Base-by-base conservation (phyloP, 2,797 vertebrate species). In the Geotrypetes seraphini region DNA sequence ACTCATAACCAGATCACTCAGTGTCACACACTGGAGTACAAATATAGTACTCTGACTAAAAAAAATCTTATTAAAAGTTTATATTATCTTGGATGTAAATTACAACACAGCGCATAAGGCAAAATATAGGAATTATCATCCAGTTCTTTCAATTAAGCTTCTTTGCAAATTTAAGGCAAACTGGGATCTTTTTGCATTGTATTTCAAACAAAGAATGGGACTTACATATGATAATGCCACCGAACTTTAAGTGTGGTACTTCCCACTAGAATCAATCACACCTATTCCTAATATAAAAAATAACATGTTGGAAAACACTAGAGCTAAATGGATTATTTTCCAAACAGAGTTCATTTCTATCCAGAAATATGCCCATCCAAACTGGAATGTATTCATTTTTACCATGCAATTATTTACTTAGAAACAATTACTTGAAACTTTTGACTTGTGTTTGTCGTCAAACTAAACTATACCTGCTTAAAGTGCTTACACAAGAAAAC, bases 101-200 rank as follows among this genome's bases (percentile, higher is more conserved):
- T 39, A 65, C 45, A 66, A 46, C 51, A 71, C 39, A 60, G 47
- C 23, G 19, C 53, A 19, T 57, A 66, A 75, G 69, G 69, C 44
- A 68, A 75, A 63, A 53, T 45, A 31, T 14, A 60, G 50, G 53
- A 48, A 54, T 69, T 50, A 41, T 57, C 52, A 53, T 60, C 62
- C 64, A 69, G 63, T 56, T 70, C 71, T 67, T 50, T 36, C 43
- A 21, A 63, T 31, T 50, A 30, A 7, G n/a, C n/a, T n/a, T 17
- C 8, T 22, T 18, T 7, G 51, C 39, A 60, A 53, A 55, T 38
- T 73, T 68, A 76, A 73, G 79, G 75, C 75, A 78, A 61, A 63
- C 53, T 56, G 51, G 71, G 63, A 48, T 50, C 11, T 60, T 68
- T 63, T 56, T 73, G 73, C 61, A 58, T 65, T 41, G 37, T 53